Base-by-base conservation (phyloP, 2,888 invertebrate species). In the Phoronis australis region DNA sequence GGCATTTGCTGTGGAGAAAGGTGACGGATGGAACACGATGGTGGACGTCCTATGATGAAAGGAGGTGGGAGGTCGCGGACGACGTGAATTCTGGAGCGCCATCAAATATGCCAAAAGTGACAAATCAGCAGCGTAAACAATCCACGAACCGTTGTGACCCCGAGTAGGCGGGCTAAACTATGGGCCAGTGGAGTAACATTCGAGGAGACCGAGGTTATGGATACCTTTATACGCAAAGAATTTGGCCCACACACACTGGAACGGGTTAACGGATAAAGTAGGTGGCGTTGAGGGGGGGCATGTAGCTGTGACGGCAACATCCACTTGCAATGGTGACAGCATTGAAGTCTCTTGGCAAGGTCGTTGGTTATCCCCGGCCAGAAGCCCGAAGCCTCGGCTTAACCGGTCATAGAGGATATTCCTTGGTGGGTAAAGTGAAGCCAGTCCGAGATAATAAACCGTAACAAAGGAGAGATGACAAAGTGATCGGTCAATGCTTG, bases 1-100 rank as follows among this genome's bases (percentile, higher is more conserved):
- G n/a, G n/a, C n/a, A n/a, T n/a, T n/a, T n/a, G n/a, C n/a, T n/a
- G n/a, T n/a, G n/a, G n/a, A n/a, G n/a, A n/a, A n/a, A n/a, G n/a
- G n/a, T 58, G 0, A 65, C 62, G 2, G 61, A 65, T 18, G 64
- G 62, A 1, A 63, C 44, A 1, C 59, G 42, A 31, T 65, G 62
- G 41, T 59, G 50, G 1, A 66, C 59, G 12, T 61, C 60, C 62
- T 62, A 66, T 9, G 23, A 25, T 3, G 26, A 26, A 4, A 55
- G 45, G 37, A 51, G 55, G 6, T 20, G 18, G 23, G 42, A 18
- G 0, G 55, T 55, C 5, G 35, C 37, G 6, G 38, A 42, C 26
- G 49, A 37, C 24, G 43, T 50, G 39, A 58, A 58, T 52, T 62
- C 55, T 3, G 56, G 59, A 2, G 55, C 57, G 25, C 57, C 57